These are phyloP conservation scores for Hippocampus guttulatus DNA, from an alignment of 2,113 vertebrate genomes.

Conservation along the genomic window DNA sequence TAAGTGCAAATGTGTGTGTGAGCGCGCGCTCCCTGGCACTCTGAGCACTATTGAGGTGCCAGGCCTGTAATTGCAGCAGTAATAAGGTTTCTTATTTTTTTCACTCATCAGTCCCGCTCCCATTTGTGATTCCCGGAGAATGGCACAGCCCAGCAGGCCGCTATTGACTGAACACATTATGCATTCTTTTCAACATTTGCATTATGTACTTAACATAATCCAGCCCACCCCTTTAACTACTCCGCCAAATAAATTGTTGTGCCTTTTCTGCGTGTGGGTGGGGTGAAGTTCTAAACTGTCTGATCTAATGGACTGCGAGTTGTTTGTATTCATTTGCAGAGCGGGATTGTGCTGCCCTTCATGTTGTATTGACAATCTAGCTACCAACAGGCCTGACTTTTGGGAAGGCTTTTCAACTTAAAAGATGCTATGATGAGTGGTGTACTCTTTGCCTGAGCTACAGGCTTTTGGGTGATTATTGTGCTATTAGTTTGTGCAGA, in stretches of 20 bases:
- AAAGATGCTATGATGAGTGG: background rate
- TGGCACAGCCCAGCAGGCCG: constrained; percentile 57
- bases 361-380: background rate
- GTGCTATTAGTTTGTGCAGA: constrained; percentile 37
- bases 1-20: constrained; percentile 50
- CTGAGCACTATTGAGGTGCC: constrained; percentile 47
- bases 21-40: constrained; percentile 24
- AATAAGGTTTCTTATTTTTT: constrained; percentile 68
- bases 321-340: constrained; percentile 57
- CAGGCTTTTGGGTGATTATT: constrained; percentile 35
- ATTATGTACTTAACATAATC: constrained; percentile 52
- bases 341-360: constrained; percentile 26
- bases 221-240: constrained; percentile 28
- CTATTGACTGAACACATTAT: constrained; percentile 51
- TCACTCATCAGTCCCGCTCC: constrained; percentile 59
- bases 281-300: constrained; percentile 49
- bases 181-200: constrained; percentile 29
- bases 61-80: constrained; percentile 63
- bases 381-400: background rate
- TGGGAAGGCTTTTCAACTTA: background rate
- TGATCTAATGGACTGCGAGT: constrained; percentile 52
- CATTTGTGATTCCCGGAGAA: constrained; percentile 61
- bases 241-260: constrained; percentile 42
- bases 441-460: background rate
- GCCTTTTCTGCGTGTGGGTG: constrained; percentile 24